Conservation (phyloP, 2,888 invertebrate species). For the Atrina japonica region DNA sequence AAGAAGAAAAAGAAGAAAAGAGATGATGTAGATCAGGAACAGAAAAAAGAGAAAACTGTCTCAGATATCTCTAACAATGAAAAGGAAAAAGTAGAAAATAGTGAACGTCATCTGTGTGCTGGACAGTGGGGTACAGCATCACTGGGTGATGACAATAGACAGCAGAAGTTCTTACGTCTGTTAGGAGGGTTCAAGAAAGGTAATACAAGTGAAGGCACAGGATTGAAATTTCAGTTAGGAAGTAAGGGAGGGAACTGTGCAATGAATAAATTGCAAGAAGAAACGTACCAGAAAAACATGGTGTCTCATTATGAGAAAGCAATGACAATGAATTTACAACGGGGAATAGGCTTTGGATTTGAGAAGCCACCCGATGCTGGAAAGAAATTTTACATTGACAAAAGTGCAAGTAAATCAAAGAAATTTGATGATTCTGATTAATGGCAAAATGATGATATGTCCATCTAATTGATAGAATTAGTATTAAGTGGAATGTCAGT, state of each 20-base stretch:
- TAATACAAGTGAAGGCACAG: neutral
- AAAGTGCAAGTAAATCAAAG: constrained; percentile 59
- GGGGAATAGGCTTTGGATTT: constrained; percentile 70
- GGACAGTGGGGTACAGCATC: constrained; percentile 67
- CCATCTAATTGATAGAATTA: no score
- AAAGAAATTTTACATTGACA: constrained; percentile 71
- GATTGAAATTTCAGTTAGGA: neutral
- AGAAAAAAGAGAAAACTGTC: neutral
- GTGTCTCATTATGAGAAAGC: constrained; percentile 68
- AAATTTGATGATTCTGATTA: constrained; percentile 62
- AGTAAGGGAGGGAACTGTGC: constrained; percentile 50
- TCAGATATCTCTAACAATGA: neutral
- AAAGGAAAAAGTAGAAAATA: neutral
- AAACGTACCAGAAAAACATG: constrained; percentile 54
- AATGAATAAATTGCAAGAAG: constrained; percentile 56
- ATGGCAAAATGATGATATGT: no score
- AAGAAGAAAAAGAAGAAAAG: neutral
- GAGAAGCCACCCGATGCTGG: constrained; percentile 62
- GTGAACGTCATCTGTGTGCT: neutral
- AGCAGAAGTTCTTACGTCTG: constrained; percentile 69
- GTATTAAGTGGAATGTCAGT: no score
- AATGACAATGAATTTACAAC: constrained; percentile 58
- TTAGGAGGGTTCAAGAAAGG: constrained; percentile 65
- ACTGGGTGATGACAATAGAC: constrained; percentile 59
- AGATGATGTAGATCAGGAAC: neutral